Percentiles rank a stretch among this genome's conserved stretches.
Evolutionary conservation across 1,140 invertebrate genomes (phyloP).

Genomic region (Drosophila pandora): DNA sequence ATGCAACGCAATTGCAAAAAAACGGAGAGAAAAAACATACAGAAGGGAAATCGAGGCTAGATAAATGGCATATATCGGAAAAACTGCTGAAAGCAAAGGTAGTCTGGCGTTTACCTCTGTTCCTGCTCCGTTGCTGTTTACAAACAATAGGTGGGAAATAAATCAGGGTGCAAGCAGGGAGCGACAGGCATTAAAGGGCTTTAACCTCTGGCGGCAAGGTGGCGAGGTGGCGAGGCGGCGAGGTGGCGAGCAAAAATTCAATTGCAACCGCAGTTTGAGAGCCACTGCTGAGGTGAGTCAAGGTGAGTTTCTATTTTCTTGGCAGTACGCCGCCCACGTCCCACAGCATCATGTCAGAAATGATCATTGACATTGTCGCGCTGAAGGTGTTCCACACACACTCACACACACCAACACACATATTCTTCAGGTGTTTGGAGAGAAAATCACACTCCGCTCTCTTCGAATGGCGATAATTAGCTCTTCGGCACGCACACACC

Average conservation of each 20-base stretch:
- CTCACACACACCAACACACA: slow-evolving; percentile 10
- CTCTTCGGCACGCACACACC: slow-evolving; percentile 52
- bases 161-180: slow-evolving; percentile 12
- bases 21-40: background rate
- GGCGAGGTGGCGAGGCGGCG: background rate
- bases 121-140: slow-evolving; percentile 38
- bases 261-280: slow-evolving; percentile 49
- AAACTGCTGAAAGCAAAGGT: slow-evolving; percentile 20
- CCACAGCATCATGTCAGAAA: slow-evolving; percentile 61
- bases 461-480: slow-evolving; percentile 30
- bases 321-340: slow-evolving; percentile 58
- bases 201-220: slow-evolving; percentile 21
- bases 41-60: slow-evolving; percentile 36
- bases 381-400: slow-evolving; percentile 70
- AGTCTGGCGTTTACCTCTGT: slow-evolving; percentile 25
- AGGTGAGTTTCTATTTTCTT: slow-evolving; percentile 62
- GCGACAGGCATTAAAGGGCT: slow-evolving; percentile 35
- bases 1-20: slow-evolving; percentile 17
- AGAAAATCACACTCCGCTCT: slow-evolving; percentile 12
- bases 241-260: slow-evolving; percentile 15
- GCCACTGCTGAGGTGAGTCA: slow-evolving; percentile 52
- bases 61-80: slow-evolving; percentile 39
- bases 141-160: slow-evolving; percentile 30
- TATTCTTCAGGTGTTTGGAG: slow-evolving; percentile 15
- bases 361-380: slow-evolving; percentile 82